phyloP scores from a whole-genome alignment of 2,113 vertebrate genomes.

The Phaethornis superciliosus region DNA sequence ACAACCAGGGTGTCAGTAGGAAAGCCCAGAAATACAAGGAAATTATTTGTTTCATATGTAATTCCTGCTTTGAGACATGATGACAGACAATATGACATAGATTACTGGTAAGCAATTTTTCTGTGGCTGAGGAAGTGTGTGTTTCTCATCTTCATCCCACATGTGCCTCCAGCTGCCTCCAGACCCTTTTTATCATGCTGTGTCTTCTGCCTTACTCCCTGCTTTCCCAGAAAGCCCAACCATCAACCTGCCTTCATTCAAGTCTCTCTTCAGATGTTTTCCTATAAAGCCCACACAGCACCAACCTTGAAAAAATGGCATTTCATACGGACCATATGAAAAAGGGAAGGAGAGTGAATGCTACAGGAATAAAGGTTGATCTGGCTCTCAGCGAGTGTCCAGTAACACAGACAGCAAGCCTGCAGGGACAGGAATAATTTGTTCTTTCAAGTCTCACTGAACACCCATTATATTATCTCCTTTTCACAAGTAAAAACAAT shows the following conservation, averaged over 20 bases:
- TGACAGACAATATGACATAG: background rate
- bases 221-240: background rate
- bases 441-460: background rate
- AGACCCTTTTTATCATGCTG: background rate
- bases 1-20: background rate
- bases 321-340: accelerated
- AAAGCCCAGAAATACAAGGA: background rate
- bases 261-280: background rate
- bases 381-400: background rate
- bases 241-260: background rate
- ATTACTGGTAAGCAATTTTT: background rate
- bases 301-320: background rate
- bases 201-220: background rate
- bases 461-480: background rate
- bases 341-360: background rate
- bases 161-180: background rate
- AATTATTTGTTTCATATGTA: background rate
- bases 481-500: background rate
- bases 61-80: background rate
- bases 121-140: accelerated
- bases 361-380: background rate
- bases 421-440: background rate
- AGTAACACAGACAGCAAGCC: background rate
- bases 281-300: background rate
- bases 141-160: background rate